Evolutionary conservation across 1,140 invertebrate species (phyloP).

Genomic region (Calephelis nemesis): DNA sequence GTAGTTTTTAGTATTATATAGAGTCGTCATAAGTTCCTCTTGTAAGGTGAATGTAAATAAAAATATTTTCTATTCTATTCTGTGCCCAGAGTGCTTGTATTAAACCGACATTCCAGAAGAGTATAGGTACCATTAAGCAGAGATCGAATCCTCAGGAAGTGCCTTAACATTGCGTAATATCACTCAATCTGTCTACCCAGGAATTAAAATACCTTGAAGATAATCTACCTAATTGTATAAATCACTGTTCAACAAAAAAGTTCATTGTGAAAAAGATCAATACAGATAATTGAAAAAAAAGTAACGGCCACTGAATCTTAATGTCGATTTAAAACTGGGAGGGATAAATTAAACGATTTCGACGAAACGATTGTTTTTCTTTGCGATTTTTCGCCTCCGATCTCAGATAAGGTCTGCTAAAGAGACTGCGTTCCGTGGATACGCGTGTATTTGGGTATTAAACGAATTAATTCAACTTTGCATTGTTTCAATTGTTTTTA

Average conservation of each 20-base stretch:
- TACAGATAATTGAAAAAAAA: slow-evolving; percentile 62
- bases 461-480: slow-evolving; percentile 13
- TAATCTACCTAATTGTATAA: slow-evolving; percentile 1
- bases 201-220: no score
- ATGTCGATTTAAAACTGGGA: slow-evolving; percentile 66
- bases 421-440: slow-evolving; percentile 15
- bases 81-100: no score
- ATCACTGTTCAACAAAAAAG: slow-evolving; percentile 12
- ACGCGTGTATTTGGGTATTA: slow-evolving; percentile 8
- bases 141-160: no score
- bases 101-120: no score
- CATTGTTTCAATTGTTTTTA: slow-evolving; percentile 1
- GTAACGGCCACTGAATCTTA: slow-evolving; percentile 63
- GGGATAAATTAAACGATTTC: slow-evolving; percentile 66
- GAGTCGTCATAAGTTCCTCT: no score
- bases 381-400: slow-evolving; percentile 39
- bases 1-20: no score
- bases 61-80: no score
- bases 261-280: slow-evolving; percentile 41
- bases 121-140: no score
- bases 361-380: slow-evolving; percentile 55
- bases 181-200: no score
- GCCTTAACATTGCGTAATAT: no score
- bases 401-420: slow-evolving; percentile 25
- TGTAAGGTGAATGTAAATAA: no score